Evolutionary conservation across 2,888 invertebrate species (phyloP), one percentile per base, ranked within the genome.

Genomic region (Phortica magna): DNA sequence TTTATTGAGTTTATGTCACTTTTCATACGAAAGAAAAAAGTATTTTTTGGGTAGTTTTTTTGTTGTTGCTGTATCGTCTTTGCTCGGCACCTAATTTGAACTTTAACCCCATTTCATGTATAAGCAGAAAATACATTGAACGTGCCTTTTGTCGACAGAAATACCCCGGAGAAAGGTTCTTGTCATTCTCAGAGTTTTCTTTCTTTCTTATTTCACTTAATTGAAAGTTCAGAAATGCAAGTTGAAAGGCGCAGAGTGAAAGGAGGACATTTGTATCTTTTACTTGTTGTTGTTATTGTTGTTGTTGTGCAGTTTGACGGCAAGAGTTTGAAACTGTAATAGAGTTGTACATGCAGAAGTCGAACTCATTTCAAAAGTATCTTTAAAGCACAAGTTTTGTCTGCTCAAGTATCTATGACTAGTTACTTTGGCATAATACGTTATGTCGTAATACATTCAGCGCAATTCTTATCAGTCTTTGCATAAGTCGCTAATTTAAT

Each of bases 91-190:
- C 78, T 76, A 79, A 81, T 79, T 77, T 79, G 84, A 83, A 80
- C 87, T 83, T 74, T 83, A 81, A 84, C 85, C 85, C 77, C 68
- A 68, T 68, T 68, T 68, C 59, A 1, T 61, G 14, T 19, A 61
- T 61, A 61, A 61, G 2, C 0, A 19, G 19, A 61, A 61, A 48
- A 48, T 61, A 7, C 17, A 22, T 10, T 61, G 59, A n/a, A 19
- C 9, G 12, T 19, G 59, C 19, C 22, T 61, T 61, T 19, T 61
- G 19, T 61, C 7, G 19, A 7, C 59, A 9, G 59, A 19, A 61
- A 61, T 19, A 61, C 17, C 59, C 17, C 22, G 22, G 17, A 61
- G 59, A 17, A 61, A 61, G 59, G 59, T 61, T 19, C 17, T 48
- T 48, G 9, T 48, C 48, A 12, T 48, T 1, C 9, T 48, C 14